phyloP scores from a whole-genome alignment of 1,140 invertebrate genomes.

The Ceratina calcarata region DNA sequence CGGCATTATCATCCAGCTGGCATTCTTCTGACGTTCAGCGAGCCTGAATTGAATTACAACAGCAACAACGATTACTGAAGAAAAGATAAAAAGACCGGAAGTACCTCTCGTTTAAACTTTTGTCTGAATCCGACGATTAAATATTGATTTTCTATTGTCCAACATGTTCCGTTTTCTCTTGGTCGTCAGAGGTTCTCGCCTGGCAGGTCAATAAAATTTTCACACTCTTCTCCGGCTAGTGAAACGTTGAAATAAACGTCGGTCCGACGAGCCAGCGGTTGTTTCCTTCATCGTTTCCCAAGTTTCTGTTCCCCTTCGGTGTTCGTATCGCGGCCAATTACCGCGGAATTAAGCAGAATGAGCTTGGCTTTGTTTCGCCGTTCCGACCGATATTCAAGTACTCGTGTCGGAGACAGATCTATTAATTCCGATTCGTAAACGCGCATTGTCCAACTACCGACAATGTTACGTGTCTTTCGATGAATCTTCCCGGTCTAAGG shows the following conservation, averaged over 20 bases:
- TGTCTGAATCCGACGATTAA: constrained; percentile 4
- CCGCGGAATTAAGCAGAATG: constrained; percentile 25
- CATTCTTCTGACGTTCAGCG: too few relatives aligned
- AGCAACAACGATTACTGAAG: neutral
- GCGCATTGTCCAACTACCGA: neutral
- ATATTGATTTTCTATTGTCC: constrained; percentile 10
- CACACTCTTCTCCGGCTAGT: neutral
- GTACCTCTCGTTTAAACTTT: neutral
- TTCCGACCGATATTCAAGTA: constrained; percentile 2
- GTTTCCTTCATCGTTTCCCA: neutral
- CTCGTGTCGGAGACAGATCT: neutral
- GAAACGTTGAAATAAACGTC: neutral
- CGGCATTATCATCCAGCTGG: too few relatives aligned
- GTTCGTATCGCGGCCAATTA: constrained; percentile 10
- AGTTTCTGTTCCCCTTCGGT: constrained; percentile 1
- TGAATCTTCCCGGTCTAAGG: neutral
- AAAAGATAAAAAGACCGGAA: neutral
- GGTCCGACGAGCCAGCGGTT: neutral
- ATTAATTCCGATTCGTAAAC: neutral
- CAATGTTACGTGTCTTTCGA: neutral
- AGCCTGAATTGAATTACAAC: too few relatives aligned
- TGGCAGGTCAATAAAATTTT: neutral
- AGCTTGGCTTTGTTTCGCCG: constrained; percentile 20
- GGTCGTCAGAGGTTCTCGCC: neutral
- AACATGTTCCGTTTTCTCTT: neutral